These are phyloP conservation scores for Rambutsinella grinnellia DNA, from an alignment of 2,888 invertebrate genomes.

Conservation along the genomic window DNA sequence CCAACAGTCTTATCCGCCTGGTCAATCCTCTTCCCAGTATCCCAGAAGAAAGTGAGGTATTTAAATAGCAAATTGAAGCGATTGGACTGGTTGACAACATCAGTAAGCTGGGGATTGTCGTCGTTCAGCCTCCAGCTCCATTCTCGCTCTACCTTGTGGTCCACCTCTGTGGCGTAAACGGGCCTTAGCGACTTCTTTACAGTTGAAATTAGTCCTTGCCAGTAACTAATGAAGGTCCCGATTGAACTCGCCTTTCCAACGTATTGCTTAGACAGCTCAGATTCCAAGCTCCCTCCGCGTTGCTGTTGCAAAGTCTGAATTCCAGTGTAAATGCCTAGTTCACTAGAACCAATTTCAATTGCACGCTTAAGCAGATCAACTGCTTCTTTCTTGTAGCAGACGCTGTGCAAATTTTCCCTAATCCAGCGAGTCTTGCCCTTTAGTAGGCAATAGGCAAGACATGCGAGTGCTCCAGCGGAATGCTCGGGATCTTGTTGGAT, in stretches of 20 bases:
- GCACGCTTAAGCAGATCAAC: slow-evolving; percentile 8
- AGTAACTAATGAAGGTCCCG: not conserved
- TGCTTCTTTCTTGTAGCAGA: slow-evolving; percentile 36
- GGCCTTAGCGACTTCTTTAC: slow-evolving; percentile 28
- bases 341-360: not conserved
- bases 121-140: no score
- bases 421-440: slow-evolving; percentile 5
- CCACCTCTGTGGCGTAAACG: slow-evolving; percentile 8
- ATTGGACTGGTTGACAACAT: no score
- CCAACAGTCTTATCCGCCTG: slow-evolving; percentile 35
- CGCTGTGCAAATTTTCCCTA: not conserved
- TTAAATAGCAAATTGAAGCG: slow-evolving; percentile 35
- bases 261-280: slow-evolving; percentile 2
- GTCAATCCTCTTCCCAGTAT: slow-evolving; percentile 26
- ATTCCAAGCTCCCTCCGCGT: not conserved
- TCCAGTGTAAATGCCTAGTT: slow-evolving; percentile 6
- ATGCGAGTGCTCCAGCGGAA: slow-evolving; percentile 28
- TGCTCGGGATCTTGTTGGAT: slow-evolving; percentile 18
- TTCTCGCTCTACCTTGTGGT: no score
- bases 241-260: slow-evolving; percentile 1
- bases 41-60: slow-evolving; percentile 26
- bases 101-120: not conserved
- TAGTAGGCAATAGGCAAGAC: slow-evolving; percentile 14
- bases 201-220: not conserved
- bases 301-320: slow-evolving; percentile 20